phyloP scores from a whole-genome alignment of 2,888 invertebrate genomes.

The Melieria omissa region DNA sequence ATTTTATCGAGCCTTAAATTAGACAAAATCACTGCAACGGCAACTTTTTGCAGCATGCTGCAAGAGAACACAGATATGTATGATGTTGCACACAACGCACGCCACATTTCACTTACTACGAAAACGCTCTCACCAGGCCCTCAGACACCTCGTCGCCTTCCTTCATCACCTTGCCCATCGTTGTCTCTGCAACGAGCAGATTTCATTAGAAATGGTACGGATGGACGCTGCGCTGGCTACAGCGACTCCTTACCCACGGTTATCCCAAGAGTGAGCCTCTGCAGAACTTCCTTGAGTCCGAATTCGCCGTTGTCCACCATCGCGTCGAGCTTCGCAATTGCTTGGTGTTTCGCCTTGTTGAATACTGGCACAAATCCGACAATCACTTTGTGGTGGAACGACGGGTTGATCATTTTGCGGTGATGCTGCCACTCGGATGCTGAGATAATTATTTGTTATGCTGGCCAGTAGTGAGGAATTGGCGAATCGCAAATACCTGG shows the following conservation, averaged over 20 bases:
- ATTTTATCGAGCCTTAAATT: neutral
- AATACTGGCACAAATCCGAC: slow-evolving; percentile 40
- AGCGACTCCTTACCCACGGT: slow-evolving; percentile 36
- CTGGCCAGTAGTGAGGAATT: neutral
- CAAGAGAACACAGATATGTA: neutral
- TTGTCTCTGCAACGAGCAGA: slow-evolving; percentile 39
- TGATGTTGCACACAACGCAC: neutral
- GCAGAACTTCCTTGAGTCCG: slow-evolving; percentile 30
- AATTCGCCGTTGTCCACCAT: slow-evolving; percentile 29
- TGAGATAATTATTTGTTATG: neutral
- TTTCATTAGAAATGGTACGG: neutral
- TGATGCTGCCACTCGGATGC: slow-evolving; percentile 37
- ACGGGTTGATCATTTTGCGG: slow-evolving; percentile 43
- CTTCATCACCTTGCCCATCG: slow-evolving; percentile 42
- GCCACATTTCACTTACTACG: slow-evolving; percentile 28
- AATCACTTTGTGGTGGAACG: slow-evolving; percentile 40
- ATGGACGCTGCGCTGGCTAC: neutral
- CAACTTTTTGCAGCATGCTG: neutral
- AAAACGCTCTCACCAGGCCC: slow-evolving; percentile 22
- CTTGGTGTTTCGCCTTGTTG: slow-evolving; percentile 39
- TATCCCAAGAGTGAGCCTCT: slow-evolving; percentile 31
- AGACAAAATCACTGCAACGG: slow-evolving; percentile 1
- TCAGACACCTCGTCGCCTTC: slow-evolving; percentile 37
- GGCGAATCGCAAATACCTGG: slow-evolving; percentile 26
- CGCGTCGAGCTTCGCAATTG: slow-evolving; percentile 25